Base-by-base conservation (phyloP, 2,888 invertebrate genomes). In the Drosophila mimica region DNA sequence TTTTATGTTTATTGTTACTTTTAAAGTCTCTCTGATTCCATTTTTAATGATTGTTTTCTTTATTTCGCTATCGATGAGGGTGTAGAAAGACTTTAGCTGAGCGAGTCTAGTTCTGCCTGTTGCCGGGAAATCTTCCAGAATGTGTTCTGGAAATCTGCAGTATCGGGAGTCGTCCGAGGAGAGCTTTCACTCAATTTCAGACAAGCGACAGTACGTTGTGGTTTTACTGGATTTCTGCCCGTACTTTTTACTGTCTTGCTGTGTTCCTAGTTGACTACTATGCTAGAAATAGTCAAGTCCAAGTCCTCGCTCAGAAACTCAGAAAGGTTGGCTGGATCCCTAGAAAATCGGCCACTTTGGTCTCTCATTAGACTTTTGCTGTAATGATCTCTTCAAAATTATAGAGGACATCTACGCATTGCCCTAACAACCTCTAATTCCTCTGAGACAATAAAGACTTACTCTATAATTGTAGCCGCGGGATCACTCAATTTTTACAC, bases 131-230 rank as follows among this genome's bases (percentile, higher is more conserved):
- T 46, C 20, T 46, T 46, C 3, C 4, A 0, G 6, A n/a, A 11
- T 40, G 40, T n/a, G 2, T 8, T n/a, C 2, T 5, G n/a, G n/a
- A 43, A 25, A 25, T 25, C 25, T 8, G 38, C 38, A 34, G 4
- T 5, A 13, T 34, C 0, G 34, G 34, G 0, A 34, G 5, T 34
- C 0, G 0, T 13, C 34, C 13, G 34, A 13, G 13, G 5, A 13
- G 13, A 13, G 34, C 5, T 34, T 34, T 2, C 5, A 34, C 34
- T 34, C 13, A 34, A 2, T 13, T 34, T 34, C 13, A 34, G 34
- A 4, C 1, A 34, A 34, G 13, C 1, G 0, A 11, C 0, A 11
- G 31, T 31, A 2, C 31, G 0, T 8, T 31, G 1, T 31, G 31
- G 1, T 31, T 8, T 0, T 15, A 2, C 13, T 13, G 5, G 2